A percentile compares a stretch with the other conserved stretches of the same genome.
phyloP scores from a whole-genome alignment of 1,140 invertebrate species.

The Ylistrum balloti region DNA sequence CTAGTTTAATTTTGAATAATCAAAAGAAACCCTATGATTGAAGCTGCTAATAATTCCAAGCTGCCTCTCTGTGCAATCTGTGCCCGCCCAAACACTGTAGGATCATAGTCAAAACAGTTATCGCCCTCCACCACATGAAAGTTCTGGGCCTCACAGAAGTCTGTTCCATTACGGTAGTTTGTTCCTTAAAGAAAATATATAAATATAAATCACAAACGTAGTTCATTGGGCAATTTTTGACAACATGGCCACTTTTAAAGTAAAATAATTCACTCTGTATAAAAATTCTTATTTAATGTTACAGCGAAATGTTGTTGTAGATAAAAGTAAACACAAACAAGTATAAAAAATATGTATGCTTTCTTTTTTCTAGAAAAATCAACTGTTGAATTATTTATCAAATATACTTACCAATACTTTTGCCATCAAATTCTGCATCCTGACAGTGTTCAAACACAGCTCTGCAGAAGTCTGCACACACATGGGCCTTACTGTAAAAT shows the following conservation, averaged over 20 bases:
- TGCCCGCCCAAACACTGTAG: conserved; percentile 76
- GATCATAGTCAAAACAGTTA: conserved; percentile 82
- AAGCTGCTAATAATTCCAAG: background rate
- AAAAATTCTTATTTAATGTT: too few species aligned
- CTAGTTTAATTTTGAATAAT: background rate
- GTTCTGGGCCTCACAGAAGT: conserved; percentile 81
- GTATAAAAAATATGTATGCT: too few species aligned
- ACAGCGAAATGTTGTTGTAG: too few species aligned
- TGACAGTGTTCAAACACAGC: conserved; percentile 78
- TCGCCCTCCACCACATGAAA: conserved; percentile 78
- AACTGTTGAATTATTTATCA: too few species aligned
- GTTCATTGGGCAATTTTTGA: too few species aligned
- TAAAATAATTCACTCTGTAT: too few species aligned
- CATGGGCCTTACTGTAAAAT: conserved; percentile 29
- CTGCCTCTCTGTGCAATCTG: background rate
- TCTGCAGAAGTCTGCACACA: conserved; percentile 81
- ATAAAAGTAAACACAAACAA: too few species aligned
- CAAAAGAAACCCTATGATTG: background rate
- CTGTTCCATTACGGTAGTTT: conserved; percentile 75
- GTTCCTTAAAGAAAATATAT: conserved; percentile 69
- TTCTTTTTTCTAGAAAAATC: too few species aligned
- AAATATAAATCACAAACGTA: too few species aligned
- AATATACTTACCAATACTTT: conserved; percentile 79
- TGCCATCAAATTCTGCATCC: conserved; percentile 77
- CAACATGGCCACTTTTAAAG: too few species aligned